Evolutionary conservation across 2,797 vertebrate genomes (phyloP), one percentile per base, ranked within the genome.

Genomic region (Lithobates pipiens): DNA sequence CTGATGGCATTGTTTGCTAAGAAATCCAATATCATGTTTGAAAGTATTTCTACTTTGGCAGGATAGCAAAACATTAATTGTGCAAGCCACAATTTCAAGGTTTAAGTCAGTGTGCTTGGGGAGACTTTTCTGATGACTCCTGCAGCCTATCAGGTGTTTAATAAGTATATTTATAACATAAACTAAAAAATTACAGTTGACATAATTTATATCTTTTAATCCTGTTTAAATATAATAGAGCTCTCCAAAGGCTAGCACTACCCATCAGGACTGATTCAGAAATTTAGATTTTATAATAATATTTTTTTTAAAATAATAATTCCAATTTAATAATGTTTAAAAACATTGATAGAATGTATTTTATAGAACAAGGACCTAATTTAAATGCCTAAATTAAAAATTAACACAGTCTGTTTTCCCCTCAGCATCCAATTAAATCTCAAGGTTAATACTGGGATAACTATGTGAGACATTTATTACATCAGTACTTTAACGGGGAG

Each of bases 21-120:
- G 76, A 77, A 84, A 84, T 78, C 42, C 44, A 65, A 78, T 84
- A 78, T 73, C 68, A 84, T 72, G 46, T 84, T 84, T 83, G 70
- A 84, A 84, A 72, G 75, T 77, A 71, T 77, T 84, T 63, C 11
- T 78, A 16, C 57, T 78, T 77, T 84, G 83, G 83, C 75, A 72
- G 65, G 83, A 46, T 78, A 78, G 78, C 76, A 84, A 78, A 44
- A 72, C 82, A 46, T 76, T 42, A 83, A 32, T 84, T 84, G 68
- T 71, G 10, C 61, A 70, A 32, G 68, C 36, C 54, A 73, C 21
- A 29, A 72, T 78, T 71, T 77, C 42, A 61, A 77, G 70, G 32
- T 72, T 77, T 77, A 78, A 72, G 71, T 72, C 21, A 69, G 42
- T 46, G 25, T 39, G 29, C 29, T 65, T 34, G 63, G n/a, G 68